Conservation (phyloP, 2,113 vertebrate genomes). For the Chloebia gouldiae region DNA sequence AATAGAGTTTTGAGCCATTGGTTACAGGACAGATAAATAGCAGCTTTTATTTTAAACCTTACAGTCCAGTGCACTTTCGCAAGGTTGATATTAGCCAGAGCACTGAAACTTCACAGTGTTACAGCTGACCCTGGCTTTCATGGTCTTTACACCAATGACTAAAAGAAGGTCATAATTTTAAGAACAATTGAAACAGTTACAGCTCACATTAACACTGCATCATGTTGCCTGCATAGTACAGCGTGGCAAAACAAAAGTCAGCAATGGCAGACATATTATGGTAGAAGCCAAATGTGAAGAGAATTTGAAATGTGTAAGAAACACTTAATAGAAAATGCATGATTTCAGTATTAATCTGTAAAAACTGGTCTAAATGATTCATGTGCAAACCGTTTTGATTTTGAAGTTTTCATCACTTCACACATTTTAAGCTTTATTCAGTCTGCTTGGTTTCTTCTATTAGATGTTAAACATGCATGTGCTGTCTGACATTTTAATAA, state of each 20-base stretch:
- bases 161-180: slow-evolving; percentile 5
- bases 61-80: not conserved
- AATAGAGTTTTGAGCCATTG: not conserved
- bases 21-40: not conserved
- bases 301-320: slow-evolving; percentile 10
- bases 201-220: not conserved
- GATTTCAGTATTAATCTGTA: not conserved
- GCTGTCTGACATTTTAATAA: not conserved
- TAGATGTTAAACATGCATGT: not conserved
- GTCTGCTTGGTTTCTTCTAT: not conserved
- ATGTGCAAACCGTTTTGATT: not conserved
- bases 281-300: not conserved
- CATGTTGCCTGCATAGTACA: not conserved
- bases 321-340: not conserved
- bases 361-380: slow-evolving; percentile 2
- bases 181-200: not conserved
- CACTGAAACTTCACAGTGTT: not conserved
- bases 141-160: not conserved
- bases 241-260: not conserved
- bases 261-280: not conserved
- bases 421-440: not conserved
- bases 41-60: not conserved
- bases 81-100: not conserved
- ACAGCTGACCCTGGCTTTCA: not conserved
- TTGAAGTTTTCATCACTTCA: not conserved